phyloP scores from a whole-genome alignment of 2,113 vertebrate genomes.

The Psophia crepitans region DNA sequence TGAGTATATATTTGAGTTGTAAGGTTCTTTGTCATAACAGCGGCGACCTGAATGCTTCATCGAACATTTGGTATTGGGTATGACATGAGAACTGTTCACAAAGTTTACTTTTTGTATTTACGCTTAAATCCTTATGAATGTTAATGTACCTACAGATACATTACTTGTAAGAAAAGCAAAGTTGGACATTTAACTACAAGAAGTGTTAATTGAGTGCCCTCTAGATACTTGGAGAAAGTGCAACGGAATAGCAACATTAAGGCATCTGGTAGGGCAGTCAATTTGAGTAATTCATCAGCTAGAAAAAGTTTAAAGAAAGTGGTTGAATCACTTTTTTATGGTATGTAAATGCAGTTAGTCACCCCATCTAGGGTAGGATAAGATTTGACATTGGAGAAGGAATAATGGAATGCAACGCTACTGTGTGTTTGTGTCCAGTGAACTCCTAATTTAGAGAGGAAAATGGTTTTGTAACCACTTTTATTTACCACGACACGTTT shows the following conservation, averaged over 20 bases:
- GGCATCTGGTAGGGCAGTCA: neutral
- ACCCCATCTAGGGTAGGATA: neutral
- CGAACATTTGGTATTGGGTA: constrained; percentile 70
- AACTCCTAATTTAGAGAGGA: neutral
- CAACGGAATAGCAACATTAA: neutral
- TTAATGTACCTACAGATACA: constrained; percentile 43
- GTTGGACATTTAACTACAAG: neutral
- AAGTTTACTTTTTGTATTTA: constrained; percentile 74
- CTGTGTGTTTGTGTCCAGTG: neutral
- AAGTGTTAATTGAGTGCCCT: neutral
- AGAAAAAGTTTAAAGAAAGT: neutral
- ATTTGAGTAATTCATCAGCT: neutral
- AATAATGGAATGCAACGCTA: neutral
- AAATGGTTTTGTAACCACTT: constrained; percentile 53
- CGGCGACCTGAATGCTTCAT: constrained; percentile 46
- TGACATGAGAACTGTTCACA: constrained; percentile 78
- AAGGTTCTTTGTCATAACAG: constrained; percentile 54
- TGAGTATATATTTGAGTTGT: constrained; percentile 94
- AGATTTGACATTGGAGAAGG: neutral
- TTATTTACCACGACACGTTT: neutral
- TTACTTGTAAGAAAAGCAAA: constrained; percentile 4
- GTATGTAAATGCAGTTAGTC: neutral
- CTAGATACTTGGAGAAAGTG: neutral
- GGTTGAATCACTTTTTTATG: neutral
- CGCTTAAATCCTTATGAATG: constrained; percentile 53